These are phyloP conservation scores for Rotaria magnacalcarata DNA, from an alignment of 2,888 invertebrate species.

Conservation along the genomic window DNA sequence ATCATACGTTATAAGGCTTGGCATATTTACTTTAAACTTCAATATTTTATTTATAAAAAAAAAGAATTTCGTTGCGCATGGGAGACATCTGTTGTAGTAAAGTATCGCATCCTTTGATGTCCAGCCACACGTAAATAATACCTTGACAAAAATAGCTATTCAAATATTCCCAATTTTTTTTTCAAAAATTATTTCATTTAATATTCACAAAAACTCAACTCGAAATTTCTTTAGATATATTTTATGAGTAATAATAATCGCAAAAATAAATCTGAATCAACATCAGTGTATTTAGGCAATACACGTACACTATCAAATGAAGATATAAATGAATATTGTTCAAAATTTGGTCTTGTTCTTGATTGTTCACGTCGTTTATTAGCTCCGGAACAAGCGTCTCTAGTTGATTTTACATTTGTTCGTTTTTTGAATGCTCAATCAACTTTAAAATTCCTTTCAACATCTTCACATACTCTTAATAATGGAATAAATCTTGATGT, in stretches of 20 bases:
- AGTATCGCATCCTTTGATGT: background rate
- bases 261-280: background rate
- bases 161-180: background rate
- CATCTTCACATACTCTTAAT: background rate
- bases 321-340: background rate
- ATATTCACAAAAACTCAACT: too few relatives aligned
- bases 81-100: background rate
- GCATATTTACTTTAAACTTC: too few relatives aligned
- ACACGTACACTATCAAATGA: background rate
- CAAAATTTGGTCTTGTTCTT: slow-evolving; percentile 5
- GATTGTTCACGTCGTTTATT: slow-evolving; percentile 23
- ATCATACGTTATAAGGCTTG: too few relatives aligned
- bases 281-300: slow-evolving; percentile 1
- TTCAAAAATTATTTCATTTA: background rate
- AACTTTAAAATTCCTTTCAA: background rate
- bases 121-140: background rate
- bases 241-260: background rate
- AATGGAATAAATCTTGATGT: background rate
- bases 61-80: background rate
- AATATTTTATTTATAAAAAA: too few relatives aligned
- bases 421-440: background rate
- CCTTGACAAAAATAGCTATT: background rate
- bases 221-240: background rate
- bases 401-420: slow-evolving; percentile 13
- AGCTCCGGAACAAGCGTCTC: background rate